Evolutionary conservation across 1,140 invertebrate genomes (phyloP).

Genomic region (Manduca sexta): DNA sequence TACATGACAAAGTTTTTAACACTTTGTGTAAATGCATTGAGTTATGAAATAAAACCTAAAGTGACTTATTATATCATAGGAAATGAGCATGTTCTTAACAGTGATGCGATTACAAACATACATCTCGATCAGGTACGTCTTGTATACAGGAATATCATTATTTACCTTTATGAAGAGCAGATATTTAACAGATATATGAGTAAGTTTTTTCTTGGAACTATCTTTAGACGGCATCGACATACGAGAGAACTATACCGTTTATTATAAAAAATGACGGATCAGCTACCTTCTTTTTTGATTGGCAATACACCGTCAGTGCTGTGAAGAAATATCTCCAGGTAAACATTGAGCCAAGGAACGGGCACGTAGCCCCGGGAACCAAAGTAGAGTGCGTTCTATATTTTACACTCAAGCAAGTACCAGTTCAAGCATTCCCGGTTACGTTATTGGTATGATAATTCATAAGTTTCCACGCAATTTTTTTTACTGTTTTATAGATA

Average conservation of each 20-base stretch:
- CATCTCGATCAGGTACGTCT: conserved; percentile 52
- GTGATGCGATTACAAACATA: conserved; percentile 51
- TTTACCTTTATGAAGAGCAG: not conserved
- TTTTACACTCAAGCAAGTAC: conserved; percentile 53
- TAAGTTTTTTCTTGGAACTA: not conserved
- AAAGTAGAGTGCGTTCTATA: conserved; percentile 45
- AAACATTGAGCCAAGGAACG: conserved; percentile 41
- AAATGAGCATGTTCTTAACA: conserved; percentile 42
- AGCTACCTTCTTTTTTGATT: conserved; percentile 58
- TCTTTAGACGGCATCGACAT: conserved; percentile 57
- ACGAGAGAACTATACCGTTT: conserved; percentile 53
- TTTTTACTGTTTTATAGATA: no score
- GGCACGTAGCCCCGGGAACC: conserved; percentile 39
- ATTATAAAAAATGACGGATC: conserved; percentile 60
- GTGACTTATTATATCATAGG: conserved; percentile 54
- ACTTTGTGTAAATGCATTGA: conserved; percentile 56
- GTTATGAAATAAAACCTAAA: conserved; percentile 54
- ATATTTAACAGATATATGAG: no score
- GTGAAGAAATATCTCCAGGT: conserved; percentile 55
- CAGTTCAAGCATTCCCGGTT: conserved; percentile 52
- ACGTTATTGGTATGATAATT: conserved; percentile 30
- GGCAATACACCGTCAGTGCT: conserved; percentile 36
- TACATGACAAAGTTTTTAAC: conserved; percentile 48
- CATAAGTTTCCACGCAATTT: no score
- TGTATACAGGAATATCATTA: not conserved